Evolutionary conservation across 2,797 vertebrate species (phyloP).

Genomic region (Fundulus diaphanus): DNA sequence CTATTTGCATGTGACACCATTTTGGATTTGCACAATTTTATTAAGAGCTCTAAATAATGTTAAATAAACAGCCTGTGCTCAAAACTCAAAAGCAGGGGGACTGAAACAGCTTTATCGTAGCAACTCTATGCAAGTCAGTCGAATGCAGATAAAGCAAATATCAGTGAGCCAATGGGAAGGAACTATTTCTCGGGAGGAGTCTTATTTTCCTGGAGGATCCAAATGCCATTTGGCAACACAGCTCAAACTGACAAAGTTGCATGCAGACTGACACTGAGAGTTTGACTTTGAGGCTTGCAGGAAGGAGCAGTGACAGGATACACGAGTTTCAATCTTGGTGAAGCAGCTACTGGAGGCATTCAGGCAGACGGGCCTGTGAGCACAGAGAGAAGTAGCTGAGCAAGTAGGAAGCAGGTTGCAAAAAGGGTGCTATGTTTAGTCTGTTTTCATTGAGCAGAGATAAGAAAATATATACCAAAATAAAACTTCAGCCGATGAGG

Average conservation of each 20-base stretch:
- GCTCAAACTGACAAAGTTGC: conserved; percentile 11
- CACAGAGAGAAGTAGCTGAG: conserved; percentile 5
- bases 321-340: conserved; percentile 15
- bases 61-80: conserved; percentile 9
- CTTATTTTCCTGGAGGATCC: neutral
- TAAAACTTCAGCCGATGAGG: neutral
- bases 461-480: neutral
- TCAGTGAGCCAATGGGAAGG: neutral
- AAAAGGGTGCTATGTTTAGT: conserved; percentile 22
- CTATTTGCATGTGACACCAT: conserved; percentile 38
- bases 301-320: conserved; percentile 18
- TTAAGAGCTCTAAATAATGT: conserved; percentile 31
- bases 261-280: neutral
- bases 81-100: neutral
- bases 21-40: conserved; percentile 52
- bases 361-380: neutral
- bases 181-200: conserved; percentile 1
- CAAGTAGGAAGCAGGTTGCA: conserved; percentile 24
- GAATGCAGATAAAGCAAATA: neutral
- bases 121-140: conserved; percentile 7
- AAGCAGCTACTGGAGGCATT: conserved; percentile 9
- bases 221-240: neutral
- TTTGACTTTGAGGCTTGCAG: conserved; percentile 19
- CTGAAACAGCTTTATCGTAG: neutral
- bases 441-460: conserved; percentile 22